Conservation (phyloP, 2,797 vertebrate genomes). For the Psittacula echo region DNA sequence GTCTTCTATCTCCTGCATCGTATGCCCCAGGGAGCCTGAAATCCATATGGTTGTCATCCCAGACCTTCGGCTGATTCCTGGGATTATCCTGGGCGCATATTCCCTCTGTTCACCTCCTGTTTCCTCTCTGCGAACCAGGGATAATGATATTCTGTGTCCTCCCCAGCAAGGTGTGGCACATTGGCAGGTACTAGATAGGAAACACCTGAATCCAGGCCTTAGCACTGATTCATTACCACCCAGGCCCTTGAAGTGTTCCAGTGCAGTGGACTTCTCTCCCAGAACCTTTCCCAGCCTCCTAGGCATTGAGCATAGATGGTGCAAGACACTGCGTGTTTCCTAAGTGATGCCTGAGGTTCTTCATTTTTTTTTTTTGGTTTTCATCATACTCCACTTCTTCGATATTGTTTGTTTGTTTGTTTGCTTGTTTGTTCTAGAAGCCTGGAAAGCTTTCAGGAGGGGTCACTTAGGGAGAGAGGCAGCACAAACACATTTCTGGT, state of each 20-base stretch:
- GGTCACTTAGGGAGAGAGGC: constrained; percentile 21
- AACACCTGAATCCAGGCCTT: constrained; percentile 13
- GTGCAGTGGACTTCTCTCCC: not conserved
- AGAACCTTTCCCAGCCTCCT: constrained; percentile 45
- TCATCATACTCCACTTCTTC: constrained; percentile 22
- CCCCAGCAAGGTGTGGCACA: not conserved
- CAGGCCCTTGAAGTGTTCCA: not conserved
- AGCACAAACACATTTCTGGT: not conserved
- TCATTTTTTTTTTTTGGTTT: not conserved
- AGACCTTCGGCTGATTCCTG: not conserved
- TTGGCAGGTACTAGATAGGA: not conserved
- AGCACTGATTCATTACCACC: constrained; percentile 13
- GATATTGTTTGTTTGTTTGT: not conserved
- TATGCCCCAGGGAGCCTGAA: not conserved
- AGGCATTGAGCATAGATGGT: not conserved
- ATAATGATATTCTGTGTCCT: not conserved
- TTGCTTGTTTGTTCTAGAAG: not conserved
- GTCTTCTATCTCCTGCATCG: not conserved
- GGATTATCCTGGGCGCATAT: not conserved
- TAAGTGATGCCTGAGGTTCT: constrained; percentile 33
- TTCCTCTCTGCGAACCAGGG: not conserved
- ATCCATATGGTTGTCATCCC: not conserved
- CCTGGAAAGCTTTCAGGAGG: constrained; percentile 5
- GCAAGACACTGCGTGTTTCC: constrained; percentile 8
- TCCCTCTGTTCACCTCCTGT: not conserved